These are phyloP conservation scores for Crocuta crocuta DNA, from an alignment of 2,113 vertebrate genomes.

Conservation along the genomic window DNA sequence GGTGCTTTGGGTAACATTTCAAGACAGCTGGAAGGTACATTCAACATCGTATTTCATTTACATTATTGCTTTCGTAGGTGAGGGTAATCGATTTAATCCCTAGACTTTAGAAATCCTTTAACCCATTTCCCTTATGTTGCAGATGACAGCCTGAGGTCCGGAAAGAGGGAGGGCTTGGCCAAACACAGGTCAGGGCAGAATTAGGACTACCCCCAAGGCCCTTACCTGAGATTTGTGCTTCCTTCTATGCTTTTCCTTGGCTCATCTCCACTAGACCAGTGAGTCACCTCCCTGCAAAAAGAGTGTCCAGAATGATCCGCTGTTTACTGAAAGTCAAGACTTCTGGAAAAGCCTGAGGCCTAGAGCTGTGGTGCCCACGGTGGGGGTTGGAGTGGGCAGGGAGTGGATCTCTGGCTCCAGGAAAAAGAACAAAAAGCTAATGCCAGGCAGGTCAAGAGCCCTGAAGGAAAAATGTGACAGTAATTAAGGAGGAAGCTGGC, in stretches of 20 bases:
- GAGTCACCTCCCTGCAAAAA: neutral
- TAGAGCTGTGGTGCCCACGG: neutral
- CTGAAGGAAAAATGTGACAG: conserved; percentile 76
- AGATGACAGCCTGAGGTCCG: neutral
- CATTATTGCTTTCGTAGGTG: neutral
- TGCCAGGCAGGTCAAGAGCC: conserved; percentile 68
- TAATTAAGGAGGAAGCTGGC: conserved; percentile 66
- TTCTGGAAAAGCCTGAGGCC: conserved; percentile 35
- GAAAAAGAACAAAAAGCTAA: conserved; percentile 68
- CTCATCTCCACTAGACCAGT: neutral
- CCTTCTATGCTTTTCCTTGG: neutral
- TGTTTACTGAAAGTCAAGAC: neutral
- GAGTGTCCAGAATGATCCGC: neutral
- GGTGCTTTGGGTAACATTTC: conserved; percentile 6
- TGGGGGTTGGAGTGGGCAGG: neutral
- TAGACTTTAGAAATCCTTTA: neutral
- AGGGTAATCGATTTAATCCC: neutral
- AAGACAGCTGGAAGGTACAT: neutral
- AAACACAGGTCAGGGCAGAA: neutral
- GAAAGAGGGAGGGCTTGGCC: neutral
- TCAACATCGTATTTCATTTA: neutral
- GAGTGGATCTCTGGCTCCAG: conserved; percentile 62
- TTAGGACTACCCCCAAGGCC: neutral
- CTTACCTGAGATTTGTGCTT: neutral
- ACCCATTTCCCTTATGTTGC: neutral